Percentiles rank a stretch among this genome's conserved stretches.
These are phyloP conservation scores for Cryptocephalus primarius DNA, from an alignment of 2,888 invertebrate genomes.

Conservation along the genomic window DNA sequence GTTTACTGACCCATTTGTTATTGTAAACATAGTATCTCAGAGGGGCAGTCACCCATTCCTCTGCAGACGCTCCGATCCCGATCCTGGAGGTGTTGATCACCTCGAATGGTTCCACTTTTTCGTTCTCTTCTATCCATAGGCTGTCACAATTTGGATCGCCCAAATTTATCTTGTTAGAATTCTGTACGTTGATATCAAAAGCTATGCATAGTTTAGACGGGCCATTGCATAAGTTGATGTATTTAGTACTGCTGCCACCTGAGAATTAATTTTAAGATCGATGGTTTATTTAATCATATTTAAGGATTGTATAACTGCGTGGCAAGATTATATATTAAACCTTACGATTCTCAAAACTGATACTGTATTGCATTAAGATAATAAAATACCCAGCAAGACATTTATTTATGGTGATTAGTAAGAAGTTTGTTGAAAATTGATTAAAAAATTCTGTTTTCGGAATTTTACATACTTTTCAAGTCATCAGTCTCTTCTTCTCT, in stretches of 20 bases:
- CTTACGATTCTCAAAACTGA: too few species aligned
- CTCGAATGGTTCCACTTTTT: not conserved
- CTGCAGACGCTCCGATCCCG: not conserved
- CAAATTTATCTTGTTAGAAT: constrained; percentile 46
- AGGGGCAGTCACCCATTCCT: not conserved
- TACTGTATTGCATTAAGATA: too few species aligned
- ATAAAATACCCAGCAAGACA: too few species aligned
- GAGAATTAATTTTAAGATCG: constrained; percentile 10
- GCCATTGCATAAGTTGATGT: constrained; percentile 52
- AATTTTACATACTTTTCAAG: too few species aligned
- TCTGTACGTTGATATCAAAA: constrained; percentile 44
- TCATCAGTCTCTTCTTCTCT: too few species aligned
- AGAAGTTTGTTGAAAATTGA: too few species aligned
- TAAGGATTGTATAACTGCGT: not conserved
- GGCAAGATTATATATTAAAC: too few species aligned
- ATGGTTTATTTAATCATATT: not conserved
- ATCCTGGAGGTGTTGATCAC: not conserved
- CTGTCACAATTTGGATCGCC: constrained; percentile 30
- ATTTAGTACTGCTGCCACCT: constrained; percentile 3
- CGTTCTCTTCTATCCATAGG: constrained; percentile 39
- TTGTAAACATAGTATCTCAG: not conserved
- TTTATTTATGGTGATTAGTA: too few species aligned
- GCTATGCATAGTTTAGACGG: constrained; percentile 63
- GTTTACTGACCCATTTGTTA: constrained; percentile 1
- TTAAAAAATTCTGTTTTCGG: too few species aligned